Percentiles rank a stretch among this genome's conserved stretches.
These are phyloP conservation scores for Drosophila eugracilis DNA, from an alignment of 1,140 invertebrate species.

Conservation along the genomic window DNA sequence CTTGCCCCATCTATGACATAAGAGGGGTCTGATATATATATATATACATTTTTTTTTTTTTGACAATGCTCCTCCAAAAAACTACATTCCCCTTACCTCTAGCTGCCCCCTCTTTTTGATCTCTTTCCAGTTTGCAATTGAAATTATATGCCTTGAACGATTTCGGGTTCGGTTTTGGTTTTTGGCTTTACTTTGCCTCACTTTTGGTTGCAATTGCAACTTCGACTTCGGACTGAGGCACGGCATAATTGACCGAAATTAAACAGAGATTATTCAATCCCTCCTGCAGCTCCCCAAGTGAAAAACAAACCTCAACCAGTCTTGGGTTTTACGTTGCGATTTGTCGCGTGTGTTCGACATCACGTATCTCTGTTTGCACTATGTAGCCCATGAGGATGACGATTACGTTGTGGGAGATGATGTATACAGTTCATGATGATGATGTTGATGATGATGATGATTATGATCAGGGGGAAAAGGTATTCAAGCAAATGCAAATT, in stretches of 20 bases:
- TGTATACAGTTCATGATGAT: no score
- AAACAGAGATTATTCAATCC: slow-evolving; percentile 77
- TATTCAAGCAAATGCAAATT: slow-evolving; percentile 9
- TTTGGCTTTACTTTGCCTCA: slow-evolving; percentile 9
- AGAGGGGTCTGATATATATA: slow-evolving; percentile 34
- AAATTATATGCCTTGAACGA: slow-evolving; percentile 69
- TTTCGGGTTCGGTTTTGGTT: slow-evolving; percentile 21
- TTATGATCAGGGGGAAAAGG: neutral
- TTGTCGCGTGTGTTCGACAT: slow-evolving; percentile 65
- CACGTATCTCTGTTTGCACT: slow-evolving; percentile 60
- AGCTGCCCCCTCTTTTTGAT: neutral
- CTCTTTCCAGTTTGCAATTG: slow-evolving; percentile 48
- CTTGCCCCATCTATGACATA: slow-evolving; percentile 62
- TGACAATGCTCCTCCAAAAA: slow-evolving; percentile 52
- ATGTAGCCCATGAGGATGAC: slow-evolving; percentile 14
- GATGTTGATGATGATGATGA: neutral
- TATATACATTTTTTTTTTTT: no score
- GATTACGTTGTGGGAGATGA: slow-evolving; percentile 1
- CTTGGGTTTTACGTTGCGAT: slow-evolving; percentile 13
- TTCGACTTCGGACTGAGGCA: slow-evolving; percentile 23
- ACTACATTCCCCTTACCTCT: neutral
- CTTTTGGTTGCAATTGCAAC: slow-evolving; percentile 38
- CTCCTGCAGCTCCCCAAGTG: slow-evolving; percentile 5
- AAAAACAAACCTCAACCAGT: slow-evolving; percentile 6
- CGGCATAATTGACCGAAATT: slow-evolving; percentile 79